Base-by-base conservation (phyloP, 2,113 vertebrate genomes). In the Nibea coibor region DNA sequence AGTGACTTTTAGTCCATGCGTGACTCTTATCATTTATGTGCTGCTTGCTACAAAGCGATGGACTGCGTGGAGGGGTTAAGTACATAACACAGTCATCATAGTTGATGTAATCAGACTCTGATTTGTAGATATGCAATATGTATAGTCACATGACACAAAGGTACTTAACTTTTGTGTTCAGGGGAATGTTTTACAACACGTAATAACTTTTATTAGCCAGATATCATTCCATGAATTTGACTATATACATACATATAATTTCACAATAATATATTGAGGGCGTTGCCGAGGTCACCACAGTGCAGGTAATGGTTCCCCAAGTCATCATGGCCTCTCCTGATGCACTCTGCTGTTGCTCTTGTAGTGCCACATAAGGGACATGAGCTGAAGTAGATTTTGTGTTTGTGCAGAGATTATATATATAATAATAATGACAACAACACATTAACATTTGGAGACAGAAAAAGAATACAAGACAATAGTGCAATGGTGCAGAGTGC, bases 321-420 rank as follows among this genome's bases (percentile, higher is more conserved):
- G 89, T 99, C 98, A 73, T 99, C 98, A 0, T 99, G 98, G 84
- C 98, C 98, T 72, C 98, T 97, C 98, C 98, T 96, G 92, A 99
- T 99, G 93, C 98, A 99, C 92, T 99, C 98, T 99, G 54, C 98
- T 99, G 94, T 99, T 99, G n/a, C 98, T 98, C 90, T 99, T 99
- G 93, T 99, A 99, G 91, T 99, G 31, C 31, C 31, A 35, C 31
- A 35, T 35, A 39, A 39, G 35, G 35, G 35, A 39, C 35, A 39
- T 39, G 8, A 39, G 7, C 8, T 39, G 8, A 8, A 8, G 35
- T 39, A 39, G 7, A 9, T 39, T 9, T 39, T 39, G 35, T 39
- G 8, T 39, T 39, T 35, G 31, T 35, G 31, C 31, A 35, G 31
- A 31, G 31, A 35, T 8, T 35, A 35, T 35, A 35, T 35, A 8